phyloP scores from a whole-genome alignment of 37 sponge, comb jelly and placozoan species.

The Beroe ovata region DNA sequence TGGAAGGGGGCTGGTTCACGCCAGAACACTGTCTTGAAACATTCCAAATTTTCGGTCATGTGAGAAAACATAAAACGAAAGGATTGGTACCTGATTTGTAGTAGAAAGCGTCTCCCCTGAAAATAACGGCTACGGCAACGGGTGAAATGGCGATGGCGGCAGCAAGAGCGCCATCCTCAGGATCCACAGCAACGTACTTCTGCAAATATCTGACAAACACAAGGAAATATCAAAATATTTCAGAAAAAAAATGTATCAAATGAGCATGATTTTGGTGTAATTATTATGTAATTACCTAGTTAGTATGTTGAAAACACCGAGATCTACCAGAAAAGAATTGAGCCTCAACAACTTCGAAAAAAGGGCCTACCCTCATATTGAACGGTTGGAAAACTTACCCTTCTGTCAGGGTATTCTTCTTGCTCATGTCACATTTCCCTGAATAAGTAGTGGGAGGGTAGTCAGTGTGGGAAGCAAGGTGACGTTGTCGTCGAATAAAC shows the following conservation, averaged over 20 bases:
- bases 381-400: conserved; percentile 57
- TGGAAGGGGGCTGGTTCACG: no score
- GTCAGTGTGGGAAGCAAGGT: conserved; percentile 20
- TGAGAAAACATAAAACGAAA: no score
- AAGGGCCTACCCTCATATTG: no score
- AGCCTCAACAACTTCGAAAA: no score
- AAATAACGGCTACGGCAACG: conserved; percentile 8
- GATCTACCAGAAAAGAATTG: no score
- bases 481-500: neutral
- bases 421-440: conserved; percentile 30
- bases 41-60: no score
- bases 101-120: conserved; percentile 32
- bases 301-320: no score
- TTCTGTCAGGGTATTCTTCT: neutral
- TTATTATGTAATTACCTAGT: no score
- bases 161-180: conserved; percentile 25
- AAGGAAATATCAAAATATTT: no score
- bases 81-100: conserved; percentile 48
- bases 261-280: no score
- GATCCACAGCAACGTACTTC: conserved; percentile 34
- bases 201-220: neutral
- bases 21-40: no score
- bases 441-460: neutral
- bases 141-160: conserved; percentile 29
- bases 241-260: no score